Evolutionary conservation across 1,140 invertebrate species (phyloP), one percentile per base, ranked within the genome.

Genomic region (Anoplophora glabripennis): DNA sequence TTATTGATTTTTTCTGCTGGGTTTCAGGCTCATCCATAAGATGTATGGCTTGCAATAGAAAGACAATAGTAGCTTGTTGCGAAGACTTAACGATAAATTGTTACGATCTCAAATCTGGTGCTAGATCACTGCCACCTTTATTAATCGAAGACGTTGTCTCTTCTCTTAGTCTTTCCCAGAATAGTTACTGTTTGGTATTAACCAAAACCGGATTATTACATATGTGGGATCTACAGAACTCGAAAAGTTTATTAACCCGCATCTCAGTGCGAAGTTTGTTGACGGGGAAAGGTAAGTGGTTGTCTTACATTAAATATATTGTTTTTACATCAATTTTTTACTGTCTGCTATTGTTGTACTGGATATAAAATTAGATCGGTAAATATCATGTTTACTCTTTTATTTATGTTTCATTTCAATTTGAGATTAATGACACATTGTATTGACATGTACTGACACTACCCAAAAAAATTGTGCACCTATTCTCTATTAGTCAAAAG

Each of bases 211-310:
- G 75, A 18, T 51, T 75, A n/a, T 48, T 78, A 12, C 66, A 73
- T 53, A 69, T 76, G 61, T 78, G 76, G 76, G 65, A 72, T 61
- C 64, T 76, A 11, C 46, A 63, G n/a, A 53, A 44, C 17, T 55
- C 34, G 7, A 72, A 66, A 52, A 66, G 65, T 35, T 38, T 75
- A 17, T 60, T 75, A 21, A 69, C 57, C 49, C 72, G 79, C 7
- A 66, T 82, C 3, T 78, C 76, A 56, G 74, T 83, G 35, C 67
- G 79, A 44, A 77, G 74, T 64, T 70, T 81, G 11, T 64, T 82
- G 12, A 61, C 70, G 0, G 76, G 76, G 47, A 79, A 75, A 63
- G 78, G 80, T 81, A 67, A 52, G 52, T 35, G 21, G 21, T 28
- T 28, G 5, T 3, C 5, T 5, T 28, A 5, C 3, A 28, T 3